phyloP scores from a whole-genome alignment of 2,888 invertebrate species.

The Lasioglossum marginatum region DNA sequence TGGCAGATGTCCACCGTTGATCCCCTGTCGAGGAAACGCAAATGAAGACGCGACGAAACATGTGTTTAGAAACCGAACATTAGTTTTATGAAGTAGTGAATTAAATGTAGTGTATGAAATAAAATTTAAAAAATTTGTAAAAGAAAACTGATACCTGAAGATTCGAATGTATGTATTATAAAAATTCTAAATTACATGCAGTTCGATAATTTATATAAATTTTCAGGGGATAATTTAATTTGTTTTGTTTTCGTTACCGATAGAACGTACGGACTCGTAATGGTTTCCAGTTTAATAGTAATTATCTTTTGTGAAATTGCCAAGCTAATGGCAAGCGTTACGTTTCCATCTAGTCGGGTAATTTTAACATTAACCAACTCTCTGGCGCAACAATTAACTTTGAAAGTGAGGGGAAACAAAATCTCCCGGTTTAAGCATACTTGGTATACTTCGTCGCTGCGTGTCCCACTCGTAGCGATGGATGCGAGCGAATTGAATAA shows the following conservation, averaged over 20 bases:
- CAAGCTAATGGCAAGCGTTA: background rate
- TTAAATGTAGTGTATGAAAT: too few species aligned
- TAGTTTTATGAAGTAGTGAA: too few species aligned
- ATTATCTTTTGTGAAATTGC: background rate
- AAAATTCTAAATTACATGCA: background rate
- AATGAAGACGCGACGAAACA: too few species aligned
- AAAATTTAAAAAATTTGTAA: background rate
- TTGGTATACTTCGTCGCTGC: background rate
- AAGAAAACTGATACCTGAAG: background rate
- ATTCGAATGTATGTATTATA: background rate
- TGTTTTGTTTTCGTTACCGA: too few species aligned
- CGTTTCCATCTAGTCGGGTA: background rate
- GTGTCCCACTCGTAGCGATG: background rate
- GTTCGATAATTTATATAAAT: background rate
- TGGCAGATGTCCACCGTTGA: too few species aligned
- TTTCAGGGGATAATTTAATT: background rate
- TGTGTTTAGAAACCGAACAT: too few species aligned
- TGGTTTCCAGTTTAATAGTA: background rate
- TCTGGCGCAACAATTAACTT: background rate
- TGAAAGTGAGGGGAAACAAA: background rate
- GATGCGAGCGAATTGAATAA: constrained; percentile 1
- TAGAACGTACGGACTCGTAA: background rate
- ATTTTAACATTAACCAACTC: background rate
- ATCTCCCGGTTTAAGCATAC: background rate
- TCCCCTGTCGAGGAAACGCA: too few species aligned